Evolutionary conservation across 2,113 vertebrate species (phyloP), one percentile per base, ranked within the genome.

Genomic region (Neodontobutis hainanensis): DNA sequence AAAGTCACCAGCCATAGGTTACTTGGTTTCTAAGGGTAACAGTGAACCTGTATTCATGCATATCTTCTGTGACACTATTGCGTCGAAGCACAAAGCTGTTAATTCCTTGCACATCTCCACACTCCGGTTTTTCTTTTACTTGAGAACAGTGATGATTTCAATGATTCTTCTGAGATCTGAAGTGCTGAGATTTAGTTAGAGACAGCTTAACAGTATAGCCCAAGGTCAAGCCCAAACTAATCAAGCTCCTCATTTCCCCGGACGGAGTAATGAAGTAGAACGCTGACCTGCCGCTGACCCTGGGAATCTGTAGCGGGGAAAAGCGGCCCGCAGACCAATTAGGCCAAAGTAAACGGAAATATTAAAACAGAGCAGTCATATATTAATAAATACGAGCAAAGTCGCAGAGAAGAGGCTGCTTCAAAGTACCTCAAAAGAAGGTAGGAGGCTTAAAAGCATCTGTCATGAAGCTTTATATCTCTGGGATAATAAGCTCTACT

Each of bases 171-270:
- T 5, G 83, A 82, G 73, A 68, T 61, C 73, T 84, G 51, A 73
- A 72, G 81, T 56, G 53, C 66, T 42, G 70, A 72, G 69, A 67
- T 70, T 59, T 58, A 8, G 35, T 72, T 19, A 46, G 44, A 45
- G 46, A 57, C 71, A 63, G 76, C 73, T 83, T 82, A 75, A 63
- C 58, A 71, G 73, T 78, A 73, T 40, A 75, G 81, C 65, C 70
- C 81, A 81, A 87, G 88, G 89, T 89, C 84, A 51, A 81, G 84
- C 61, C 82, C 89, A 76, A 82, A 81, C 85, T 86, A 87, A 91
- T 89, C 83, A 78, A 61, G 64, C 87, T 78, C 53, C 84, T 84
- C 61, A 75, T 85, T 86, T 80, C 81, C 76, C 78, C 59, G 79
- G 69, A 82, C 64, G 70, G 77, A 82, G 82, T 84, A 88, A 88